phyloP scores from a whole-genome alignment of 2,888 invertebrate genomes.

The Sesamia inferens region DNA sequence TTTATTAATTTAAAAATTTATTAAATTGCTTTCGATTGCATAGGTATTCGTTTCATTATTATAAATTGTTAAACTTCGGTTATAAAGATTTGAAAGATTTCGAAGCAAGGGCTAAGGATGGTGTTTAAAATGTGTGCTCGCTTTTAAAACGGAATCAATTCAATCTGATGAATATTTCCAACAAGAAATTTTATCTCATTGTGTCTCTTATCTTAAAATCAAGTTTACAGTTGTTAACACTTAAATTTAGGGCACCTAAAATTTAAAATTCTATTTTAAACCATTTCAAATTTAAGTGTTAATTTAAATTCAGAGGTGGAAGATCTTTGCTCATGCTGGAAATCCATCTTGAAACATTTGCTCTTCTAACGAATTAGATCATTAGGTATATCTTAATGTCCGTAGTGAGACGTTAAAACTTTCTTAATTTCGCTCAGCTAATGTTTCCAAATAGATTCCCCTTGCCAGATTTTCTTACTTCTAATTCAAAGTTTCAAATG shows the following conservation, averaged over 20 bases:
- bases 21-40: not conserved
- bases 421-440: not conserved
- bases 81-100: constrained; percentile 2
- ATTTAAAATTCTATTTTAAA: constrained; percentile 33
- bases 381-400: not conserved
- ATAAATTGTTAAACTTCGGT: not conserved
- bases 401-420: not conserved
- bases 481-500: constrained; percentile 1
- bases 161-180: constrained; percentile 1
- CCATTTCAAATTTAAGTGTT: constrained; percentile 30
- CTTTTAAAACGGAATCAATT: constrained; percentile 4
- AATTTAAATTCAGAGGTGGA: constrained; percentile 29
- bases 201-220: constrained; percentile 38
- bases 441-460: constrained; percentile 10
- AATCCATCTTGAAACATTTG: constrained; percentile 40
- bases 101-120: not conserved
- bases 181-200: not conserved
- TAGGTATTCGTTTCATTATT: not conserved
- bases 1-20: not conserved
- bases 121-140: not conserved
- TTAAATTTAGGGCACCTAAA: constrained; percentile 30
- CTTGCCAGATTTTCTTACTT: not conserved
- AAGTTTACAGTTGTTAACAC: no score
- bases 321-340: constrained; percentile 22
- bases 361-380: constrained; percentile 9